Conservation (phyloP, 2,113 vertebrate genomes). For the Nesogale talazaci region DNA sequence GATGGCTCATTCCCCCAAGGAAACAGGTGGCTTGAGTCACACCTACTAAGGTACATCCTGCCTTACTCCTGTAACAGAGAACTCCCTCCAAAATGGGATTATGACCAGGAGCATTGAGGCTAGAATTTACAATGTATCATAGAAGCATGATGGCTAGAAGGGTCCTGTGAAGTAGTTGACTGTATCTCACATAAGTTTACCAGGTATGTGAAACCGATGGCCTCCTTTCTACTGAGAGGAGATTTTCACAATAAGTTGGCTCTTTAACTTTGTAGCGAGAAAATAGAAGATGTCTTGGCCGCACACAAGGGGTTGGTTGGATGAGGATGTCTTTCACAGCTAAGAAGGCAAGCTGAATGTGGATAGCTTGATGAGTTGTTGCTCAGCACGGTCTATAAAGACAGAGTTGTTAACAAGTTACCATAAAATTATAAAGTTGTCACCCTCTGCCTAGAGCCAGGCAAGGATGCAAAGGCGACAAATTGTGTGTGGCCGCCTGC, state of each 20-base stretch:
- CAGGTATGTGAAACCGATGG: conserved; percentile 2
- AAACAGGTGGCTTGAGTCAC: too few relatives aligned
- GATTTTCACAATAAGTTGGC: conserved; percentile 25
- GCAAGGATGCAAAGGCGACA: conserved; percentile 33
- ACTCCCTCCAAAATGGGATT: too few relatives aligned
- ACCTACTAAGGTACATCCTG: too few relatives aligned
- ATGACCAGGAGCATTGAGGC: too few relatives aligned
- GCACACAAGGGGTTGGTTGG: background rate
- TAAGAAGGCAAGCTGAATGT: conserved; percentile 29
- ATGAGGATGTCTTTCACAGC: conserved; percentile 12
- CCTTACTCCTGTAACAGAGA: too few relatives aligned
- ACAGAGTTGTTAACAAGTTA: conserved; percentile 37
- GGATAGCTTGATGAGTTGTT: conserved; percentile 48
- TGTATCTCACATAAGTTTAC: background rate
- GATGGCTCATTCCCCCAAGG: too few relatives aligned
- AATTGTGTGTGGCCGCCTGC: conserved; percentile 43
- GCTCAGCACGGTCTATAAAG: conserved; percentile 27
- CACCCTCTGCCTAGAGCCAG: conserved; percentile 13
- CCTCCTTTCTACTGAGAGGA: conserved; percentile 32
- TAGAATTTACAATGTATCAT: too few relatives aligned
- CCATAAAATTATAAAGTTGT: conserved; percentile 47
- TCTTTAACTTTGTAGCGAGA: conserved; percentile 17
- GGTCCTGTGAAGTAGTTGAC: too few relatives aligned
- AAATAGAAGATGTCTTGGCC: background rate
- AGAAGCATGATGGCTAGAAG: too few relatives aligned